Evolutionary conservation across 1,140 invertebrate species (phyloP), one percentile per base, ranked within the genome.

Genomic region (Diachasmimorpha longicaudata): DNA sequence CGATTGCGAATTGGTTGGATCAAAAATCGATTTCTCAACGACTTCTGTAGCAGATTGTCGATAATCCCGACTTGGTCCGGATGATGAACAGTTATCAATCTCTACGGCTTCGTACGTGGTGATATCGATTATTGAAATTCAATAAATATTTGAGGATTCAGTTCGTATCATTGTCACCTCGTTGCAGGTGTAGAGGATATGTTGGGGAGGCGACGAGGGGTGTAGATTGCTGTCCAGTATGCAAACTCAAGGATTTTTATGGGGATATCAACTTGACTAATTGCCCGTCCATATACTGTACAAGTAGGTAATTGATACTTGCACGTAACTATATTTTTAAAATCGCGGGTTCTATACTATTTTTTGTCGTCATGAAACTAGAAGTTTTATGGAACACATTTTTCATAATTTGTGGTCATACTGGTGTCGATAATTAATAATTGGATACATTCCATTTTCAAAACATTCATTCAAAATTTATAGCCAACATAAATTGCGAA

Each of bases 181-280:
- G 25, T 9, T 23, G 23, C 23, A 13, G 23, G 23, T 63, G 58
- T 25, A 63, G 8, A 19, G 58, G 58, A 63, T 37, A 39, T 70
- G 37, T 71, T 44, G 11, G 1, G 13, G 14, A 31, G 25, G 63
- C 21, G 37, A 11, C 16, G 52, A 73, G 71, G 71, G 71, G 19
- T 63, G 21, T 63, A 25, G 58, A 63, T 6, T 63, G 14, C 48
- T 52, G 11, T 63, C 23, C 58, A 63, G 58, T 63, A 63, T 63
- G 58, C 58, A 63, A 63, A 63, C 58, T 63, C 58, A 19, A 25
- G 58, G 58, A 63, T 63, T 63, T 63, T 63, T 63, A 70, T 52
- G 31, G 68, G 63, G 63, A 48, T 74, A 67, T 55, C 67, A 58
- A 66, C 48, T 70, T 67, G 48, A 75, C 52, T 75, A 75, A 75